Base-by-base conservation (phyloP, 2,888 invertebrate species). In the Macrosiphum euphorbiae region DNA sequence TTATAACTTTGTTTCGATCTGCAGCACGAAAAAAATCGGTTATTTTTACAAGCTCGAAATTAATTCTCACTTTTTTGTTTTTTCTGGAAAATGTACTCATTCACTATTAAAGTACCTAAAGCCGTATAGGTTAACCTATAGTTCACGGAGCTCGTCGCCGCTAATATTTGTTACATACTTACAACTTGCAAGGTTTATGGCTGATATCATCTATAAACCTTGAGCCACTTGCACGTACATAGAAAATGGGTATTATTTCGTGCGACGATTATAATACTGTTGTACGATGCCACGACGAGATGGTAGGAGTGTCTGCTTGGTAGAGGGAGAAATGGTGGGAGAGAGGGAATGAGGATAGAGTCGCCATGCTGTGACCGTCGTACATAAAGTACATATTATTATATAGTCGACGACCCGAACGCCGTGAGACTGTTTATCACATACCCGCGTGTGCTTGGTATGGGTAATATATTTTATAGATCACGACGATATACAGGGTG, bases 331-430 rank as follows among this genome's bases (percentile, higher is more conserved):
- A 52, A 52, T 52, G 24, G 16, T 20, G n/a, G 35, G n/a, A 20
- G n/a, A 16, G 67, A 13, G n/a, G 78, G 78, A 35, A 35, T 20
- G 78, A 41, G 35, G 35, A 78, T 78, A 35, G 35, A 78, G 35
- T 78, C 35, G 78, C 3, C 78, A 35, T 41, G 35, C 78, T 78
- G 78, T 78, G 78, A 78, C 47, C 47, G 47, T 10, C 8, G 47
- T 47, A 10, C 47, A 35, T 44, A 44, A 7, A 35, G 35, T 78
- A 78, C 78, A 78, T 78, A 35, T 8, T 78, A 78, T 78, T 35
- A 35, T 78, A 78, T 78, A 78, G 78, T 78, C 78, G 78, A 78
- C 35, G 78, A 78, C 78, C 78, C 78, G 78, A 78, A 78, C 20
- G 78, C 35, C n/a, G 16, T n/a, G n/a, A 67, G n/a, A n/a, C n/a